These are phyloP conservation scores for Rhingia rostrata DNA, from an alignment of 2,888 invertebrate species.

Conservation along the genomic window DNA sequence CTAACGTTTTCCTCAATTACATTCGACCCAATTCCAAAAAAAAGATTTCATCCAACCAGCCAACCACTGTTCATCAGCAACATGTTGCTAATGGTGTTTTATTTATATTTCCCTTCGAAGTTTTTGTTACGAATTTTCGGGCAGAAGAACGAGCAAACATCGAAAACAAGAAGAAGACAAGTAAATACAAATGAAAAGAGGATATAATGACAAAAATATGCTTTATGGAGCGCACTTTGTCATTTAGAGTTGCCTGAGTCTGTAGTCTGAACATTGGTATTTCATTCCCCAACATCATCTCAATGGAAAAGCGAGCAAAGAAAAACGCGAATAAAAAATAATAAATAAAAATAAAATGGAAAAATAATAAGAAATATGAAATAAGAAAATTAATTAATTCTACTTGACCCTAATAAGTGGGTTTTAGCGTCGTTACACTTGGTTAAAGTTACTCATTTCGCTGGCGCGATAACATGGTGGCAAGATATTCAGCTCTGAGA, in stretches of 20 bases:
- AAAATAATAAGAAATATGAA: constrained; percentile 35
- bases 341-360: constrained; percentile 1
- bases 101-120: constrained; percentile 8
- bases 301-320: constrained; percentile 26
- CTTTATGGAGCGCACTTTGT: constrained; percentile 42
- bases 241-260: constrained; percentile 22
- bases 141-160: constrained; percentile 30
- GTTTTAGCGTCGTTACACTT: constrained; percentile 61
- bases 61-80: constrained; percentile 34
- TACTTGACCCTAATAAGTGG: constrained; percentile 65
- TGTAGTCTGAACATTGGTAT: neutral
- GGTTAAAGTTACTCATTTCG: constrained; percentile 47
- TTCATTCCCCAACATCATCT: neutral
- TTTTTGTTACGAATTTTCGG: constrained; percentile 50
- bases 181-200: constrained; percentile 22
- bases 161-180: constrained; percentile 6
- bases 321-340: constrained; percentile 24
- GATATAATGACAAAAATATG: constrained; percentile 31
- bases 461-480: constrained; percentile 5
- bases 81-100: constrained; percentile 58
- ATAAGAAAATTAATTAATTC: constrained; percentile 64
- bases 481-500: constrained; percentile 3
- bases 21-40: constrained; percentile 64
- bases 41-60: constrained; percentile 21
- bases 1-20: constrained; percentile 54